These are phyloP conservation scores for Orthonychiurus folsomi DNA, from an alignment of 2,888 invertebrate genomes.

Conservation along the genomic window DNA sequence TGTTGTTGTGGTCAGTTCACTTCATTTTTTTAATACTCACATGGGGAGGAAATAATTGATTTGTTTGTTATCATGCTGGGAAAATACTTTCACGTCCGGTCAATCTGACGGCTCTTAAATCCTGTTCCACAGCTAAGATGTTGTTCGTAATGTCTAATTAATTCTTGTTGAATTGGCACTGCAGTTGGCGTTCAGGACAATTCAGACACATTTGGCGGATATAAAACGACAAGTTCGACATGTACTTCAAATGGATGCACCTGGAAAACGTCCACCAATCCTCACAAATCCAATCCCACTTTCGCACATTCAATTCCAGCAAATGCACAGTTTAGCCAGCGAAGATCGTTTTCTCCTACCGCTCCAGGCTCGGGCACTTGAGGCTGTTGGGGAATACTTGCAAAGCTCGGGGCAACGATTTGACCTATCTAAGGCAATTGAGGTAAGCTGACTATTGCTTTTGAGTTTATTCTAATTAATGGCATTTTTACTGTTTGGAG, in stretches of 20 bases:
- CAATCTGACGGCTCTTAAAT: no score
- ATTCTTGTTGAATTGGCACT: slow-evolving; percentile 35
- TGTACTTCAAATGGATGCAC: slow-evolving; percentile 48
- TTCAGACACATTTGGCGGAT: slow-evolving; percentile 50
- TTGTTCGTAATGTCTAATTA: background rate
- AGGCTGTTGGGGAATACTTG: slow-evolving; percentile 54
- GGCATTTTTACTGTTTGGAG: no score
- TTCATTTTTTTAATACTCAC: background rate
- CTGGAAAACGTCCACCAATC: background rate
- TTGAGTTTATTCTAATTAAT: background rate
- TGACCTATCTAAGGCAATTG: slow-evolving; percentile 45
- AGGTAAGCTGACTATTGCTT: slow-evolving; percentile 5
- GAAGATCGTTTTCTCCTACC: slow-evolving; percentile 13
- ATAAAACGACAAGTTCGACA: slow-evolving; percentile 64
- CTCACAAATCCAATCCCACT: background rate
- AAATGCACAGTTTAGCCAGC: background rate
- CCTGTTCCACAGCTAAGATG: background rate
- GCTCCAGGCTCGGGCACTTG: slow-evolving; percentile 35
- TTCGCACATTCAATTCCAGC: background rate
- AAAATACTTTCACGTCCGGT: background rate
- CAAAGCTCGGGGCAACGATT: slow-evolving; percentile 62
- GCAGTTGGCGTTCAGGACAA: slow-evolving; percentile 63
- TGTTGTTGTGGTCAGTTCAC: slow-evolving; percentile 74
- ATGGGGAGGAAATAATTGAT: background rate
- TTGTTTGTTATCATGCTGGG: background rate